phyloP scores from a whole-genome alignment of 2,113 vertebrate genomes.

The Ivindomyrus marchei region DNA sequence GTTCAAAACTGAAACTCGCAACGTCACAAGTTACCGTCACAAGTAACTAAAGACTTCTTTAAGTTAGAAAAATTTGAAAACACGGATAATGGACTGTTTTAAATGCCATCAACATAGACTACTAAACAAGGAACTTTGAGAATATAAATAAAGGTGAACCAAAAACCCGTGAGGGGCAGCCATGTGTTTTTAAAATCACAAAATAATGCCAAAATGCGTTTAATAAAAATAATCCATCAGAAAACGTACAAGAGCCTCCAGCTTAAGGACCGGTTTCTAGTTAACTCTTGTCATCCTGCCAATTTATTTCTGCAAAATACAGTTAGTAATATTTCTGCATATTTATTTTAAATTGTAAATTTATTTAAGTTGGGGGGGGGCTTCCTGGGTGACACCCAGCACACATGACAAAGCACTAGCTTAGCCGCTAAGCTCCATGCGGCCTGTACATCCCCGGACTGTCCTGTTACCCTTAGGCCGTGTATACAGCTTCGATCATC shows the following conservation, averaged over 20 bases:
- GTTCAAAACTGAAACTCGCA: background rate
- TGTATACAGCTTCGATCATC: background rate
- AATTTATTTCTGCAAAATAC: background rate
- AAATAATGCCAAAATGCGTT: background rate
- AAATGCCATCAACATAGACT: background rate
- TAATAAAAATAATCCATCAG: background rate
- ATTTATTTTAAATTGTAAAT: background rate
- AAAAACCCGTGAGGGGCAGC: background rate
- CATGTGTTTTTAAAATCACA: background rate
- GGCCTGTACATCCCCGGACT: conserved; percentile 21
- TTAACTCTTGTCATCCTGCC: background rate
- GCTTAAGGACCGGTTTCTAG: background rate
- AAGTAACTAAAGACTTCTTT: background rate
- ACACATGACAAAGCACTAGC: conserved; percentile 50
- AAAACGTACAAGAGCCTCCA: background rate
- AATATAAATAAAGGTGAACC: background rate
- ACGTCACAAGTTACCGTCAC: background rate
- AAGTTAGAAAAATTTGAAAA: background rate
- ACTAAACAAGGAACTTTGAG: background rate
- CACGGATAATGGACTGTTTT: background rate
- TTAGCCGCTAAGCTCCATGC: conserved; percentile 6
- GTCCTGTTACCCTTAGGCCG: background rate
- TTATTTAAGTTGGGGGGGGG: background rate
- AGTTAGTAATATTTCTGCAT: background rate
- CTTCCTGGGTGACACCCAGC: conserved; percentile 38